Evolutionary conservation across 2,888 invertebrate species (phyloP).

Genomic region (Ornithoptera priamus): DNA sequence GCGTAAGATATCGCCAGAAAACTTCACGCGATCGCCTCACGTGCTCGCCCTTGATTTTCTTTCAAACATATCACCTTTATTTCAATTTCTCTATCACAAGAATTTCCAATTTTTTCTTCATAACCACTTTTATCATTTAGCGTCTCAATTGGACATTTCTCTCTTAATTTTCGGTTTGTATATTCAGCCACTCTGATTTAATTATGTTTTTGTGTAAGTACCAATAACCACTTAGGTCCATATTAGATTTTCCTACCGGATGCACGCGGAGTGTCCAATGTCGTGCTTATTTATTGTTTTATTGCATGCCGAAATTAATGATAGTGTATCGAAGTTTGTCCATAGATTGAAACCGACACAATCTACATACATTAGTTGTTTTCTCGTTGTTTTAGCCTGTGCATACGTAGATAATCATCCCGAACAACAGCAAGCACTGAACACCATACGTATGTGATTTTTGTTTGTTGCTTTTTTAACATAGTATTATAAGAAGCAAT

Average conservation of each 20-base stretch:
- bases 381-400: conserved; percentile 57
- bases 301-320: conserved; percentile 11
- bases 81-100: conserved; percentile 7
- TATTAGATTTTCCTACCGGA: not conserved
- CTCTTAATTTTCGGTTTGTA: not conserved
- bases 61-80: conserved; percentile 7
- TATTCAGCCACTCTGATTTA: not conserved
- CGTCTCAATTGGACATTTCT: not conserved
- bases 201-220: not conserved
- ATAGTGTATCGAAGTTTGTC: conserved; percentile 1
- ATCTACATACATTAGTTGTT: conserved; percentile 29
- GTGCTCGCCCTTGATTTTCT: conserved; percentile 18
- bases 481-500: conserved; percentile 6
- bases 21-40: conserved; percentile 24
- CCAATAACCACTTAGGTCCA: not conserved
- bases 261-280: not conserved
- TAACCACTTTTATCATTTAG: not conserved
- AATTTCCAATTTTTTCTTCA: not conserved
- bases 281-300: not conserved
- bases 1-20: conserved; percentile 83
- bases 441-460: conserved; percentile 60
- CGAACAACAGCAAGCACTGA: conserved; percentile 67
- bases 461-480: conserved; percentile 40
- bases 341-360: conserved; percentile 1
- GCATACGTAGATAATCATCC: conserved; percentile 65